Evolutionary conservation across 2,113 vertebrate species (phyloP).

Genomic region (Aegithalos caudatus): DNA sequence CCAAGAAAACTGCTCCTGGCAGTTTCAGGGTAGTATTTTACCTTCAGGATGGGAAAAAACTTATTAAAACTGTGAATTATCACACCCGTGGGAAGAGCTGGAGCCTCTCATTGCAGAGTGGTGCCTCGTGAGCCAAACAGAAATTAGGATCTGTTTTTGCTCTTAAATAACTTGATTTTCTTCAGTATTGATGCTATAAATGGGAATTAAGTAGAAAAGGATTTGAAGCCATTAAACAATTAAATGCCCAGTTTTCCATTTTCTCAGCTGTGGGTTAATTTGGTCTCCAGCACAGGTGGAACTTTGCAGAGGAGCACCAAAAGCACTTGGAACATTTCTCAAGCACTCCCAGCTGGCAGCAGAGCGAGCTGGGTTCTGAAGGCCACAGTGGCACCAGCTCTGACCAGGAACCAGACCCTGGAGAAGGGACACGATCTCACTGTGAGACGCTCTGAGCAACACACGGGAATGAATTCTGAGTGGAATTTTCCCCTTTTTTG

Average conservation of each 20-base stretch:
- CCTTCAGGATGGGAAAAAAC: neutral
- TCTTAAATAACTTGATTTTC: neutral
- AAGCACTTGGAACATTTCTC: neutral
- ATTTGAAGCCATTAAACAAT: constrained; percentile 24
- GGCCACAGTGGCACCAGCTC: neutral
- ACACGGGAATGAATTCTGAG: neutral
- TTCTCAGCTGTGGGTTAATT: neutral
- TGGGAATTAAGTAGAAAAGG: constrained; percentile 34
- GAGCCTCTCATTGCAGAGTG: neutral
- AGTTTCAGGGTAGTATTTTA: neutral
- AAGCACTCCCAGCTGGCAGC: neutral
- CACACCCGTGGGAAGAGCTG: neutral
- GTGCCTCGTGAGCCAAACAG: neutral
- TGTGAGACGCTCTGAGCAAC: neutral
- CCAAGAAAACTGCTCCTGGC: neutral
- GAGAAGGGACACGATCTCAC: neutral
- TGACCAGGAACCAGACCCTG: neutral
- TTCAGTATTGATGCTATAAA: constrained; percentile 22
- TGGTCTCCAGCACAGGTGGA: constrained; percentile 16
- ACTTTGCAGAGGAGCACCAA: neutral
- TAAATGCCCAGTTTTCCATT: neutral
- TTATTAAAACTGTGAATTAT: neutral
- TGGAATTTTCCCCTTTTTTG: no score
- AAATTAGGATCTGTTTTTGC: neutral
- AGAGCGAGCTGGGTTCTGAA: neutral